Base-by-base conservation (phyloP, 2,113 vertebrate species). In the Poeciliopsis occidentalis region DNA sequence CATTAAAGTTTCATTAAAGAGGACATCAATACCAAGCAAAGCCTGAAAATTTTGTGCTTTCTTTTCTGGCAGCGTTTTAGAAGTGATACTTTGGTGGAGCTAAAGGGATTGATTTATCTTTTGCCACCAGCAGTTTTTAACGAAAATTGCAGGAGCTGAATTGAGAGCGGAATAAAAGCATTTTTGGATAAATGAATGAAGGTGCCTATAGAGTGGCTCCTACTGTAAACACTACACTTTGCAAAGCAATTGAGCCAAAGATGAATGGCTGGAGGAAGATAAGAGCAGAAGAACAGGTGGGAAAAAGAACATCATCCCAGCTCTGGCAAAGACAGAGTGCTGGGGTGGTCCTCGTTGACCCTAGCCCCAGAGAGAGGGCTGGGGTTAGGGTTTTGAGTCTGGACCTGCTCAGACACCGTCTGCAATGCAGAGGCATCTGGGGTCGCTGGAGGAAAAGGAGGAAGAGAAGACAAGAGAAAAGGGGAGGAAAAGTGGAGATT, bases 351-450 rank as follows among this genome's bases (percentile, higher is more conserved):
- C 12, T 97, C 96, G 85, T 94, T 95, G 92, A 94, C 93, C 61
- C 93, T 94, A 68, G 93, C 85, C 31, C 92, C 88, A 69, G 95
- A 94, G 69, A 92, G 91, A 39, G 93, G 93, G 85, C 80, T 92
- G 81, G 81, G 81, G 78, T 67, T 83, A 62, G 71, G 77, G 71
- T 92, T 85, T 34, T 91, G 85, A 80, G 89, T 73, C 79, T 95
- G 95, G 60, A 95, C 88, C 60, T 95, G 95, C 76, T 94, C 96
- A 86, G 95, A 96, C 67, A 96, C 93, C 61, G 95, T 92, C 69
- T 92, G 93, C 1, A 97, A 92, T 39, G 84, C 88, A 68, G 91
- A 75, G 8, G 85, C 85, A 83, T 95, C 95, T 26, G 94, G 78
- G 69, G 89, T 87, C 69, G 94, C 94, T 96, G 91, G 12, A 73